Conservation (phyloP, 2,888 invertebrate species). For the Orthosia cruda region DNA sequence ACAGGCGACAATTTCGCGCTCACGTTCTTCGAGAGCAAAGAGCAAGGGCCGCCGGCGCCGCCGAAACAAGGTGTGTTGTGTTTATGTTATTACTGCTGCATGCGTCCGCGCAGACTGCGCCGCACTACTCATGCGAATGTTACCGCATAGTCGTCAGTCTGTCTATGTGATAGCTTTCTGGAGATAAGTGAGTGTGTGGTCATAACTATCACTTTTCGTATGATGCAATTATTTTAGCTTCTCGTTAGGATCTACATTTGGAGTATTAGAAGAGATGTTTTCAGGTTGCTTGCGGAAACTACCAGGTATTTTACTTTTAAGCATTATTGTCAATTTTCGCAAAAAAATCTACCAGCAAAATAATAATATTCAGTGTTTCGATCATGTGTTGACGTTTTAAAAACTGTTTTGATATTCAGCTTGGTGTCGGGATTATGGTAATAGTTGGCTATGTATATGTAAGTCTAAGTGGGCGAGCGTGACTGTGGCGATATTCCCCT, state of each 20-base stretch:
- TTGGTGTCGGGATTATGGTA: conserved; percentile 53
- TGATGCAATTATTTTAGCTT: conserved; percentile 33
- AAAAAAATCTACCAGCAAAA: conserved; percentile 19
- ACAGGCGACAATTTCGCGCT: conserved; percentile 95
- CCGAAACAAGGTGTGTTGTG: conserved; percentile 83
- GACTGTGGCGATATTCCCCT: conserved; percentile 15
- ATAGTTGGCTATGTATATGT: conserved; percentile 47
- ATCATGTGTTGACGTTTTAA: conserved; percentile 25
- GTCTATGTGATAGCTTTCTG: conserved; percentile 21
- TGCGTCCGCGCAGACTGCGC: conserved; percentile 48
- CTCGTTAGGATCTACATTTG: neutral
- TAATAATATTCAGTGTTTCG: conserved; percentile 38
- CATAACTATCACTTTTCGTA: conserved; percentile 12
- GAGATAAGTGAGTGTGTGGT: conserved; percentile 24
- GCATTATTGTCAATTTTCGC: neutral
- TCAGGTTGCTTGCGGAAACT: conserved; percentile 14
- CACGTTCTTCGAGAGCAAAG: conserved; percentile 95
- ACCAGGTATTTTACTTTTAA: neutral
- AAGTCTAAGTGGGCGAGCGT: conserved; percentile 36
- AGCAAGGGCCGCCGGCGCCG: conserved; percentile 86
- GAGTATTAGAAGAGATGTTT: neutral
- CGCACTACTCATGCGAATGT: conserved; percentile 57
- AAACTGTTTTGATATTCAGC: conserved; percentile 55
- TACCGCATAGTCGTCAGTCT: conserved; percentile 41
- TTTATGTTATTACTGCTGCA: conserved; percentile 66